A percentile compares a stretch with the other conserved stretches of the same genome.
Evolutionary conservation across 2,113 vertebrate genomes (phyloP).

Genomic region (Oncorhynchus keta): DNA sequence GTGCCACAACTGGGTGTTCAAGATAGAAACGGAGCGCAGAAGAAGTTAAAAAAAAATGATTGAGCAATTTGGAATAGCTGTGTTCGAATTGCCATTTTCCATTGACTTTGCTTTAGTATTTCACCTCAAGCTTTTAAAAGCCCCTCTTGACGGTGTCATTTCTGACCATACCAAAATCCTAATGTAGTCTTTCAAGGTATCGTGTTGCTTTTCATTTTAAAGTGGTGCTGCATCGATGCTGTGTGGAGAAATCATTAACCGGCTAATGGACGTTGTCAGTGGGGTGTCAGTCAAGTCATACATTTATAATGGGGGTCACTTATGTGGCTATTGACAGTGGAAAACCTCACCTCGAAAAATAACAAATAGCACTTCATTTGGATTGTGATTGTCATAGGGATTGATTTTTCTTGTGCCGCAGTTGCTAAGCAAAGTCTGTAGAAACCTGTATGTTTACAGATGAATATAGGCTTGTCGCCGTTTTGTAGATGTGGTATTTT

Average conservation of each 20-base stretch:
- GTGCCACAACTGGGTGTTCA: conserved; percentile 1
- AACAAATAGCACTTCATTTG: conserved; percentile 44
- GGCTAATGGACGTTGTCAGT: conserved; percentile 67
- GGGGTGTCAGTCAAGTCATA: conserved; percentile 58
- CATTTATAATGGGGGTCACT: conserved; percentile 60
- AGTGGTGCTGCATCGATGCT: conserved; percentile 4
- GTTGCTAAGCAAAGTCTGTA: neutral
- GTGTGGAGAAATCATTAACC: conserved; percentile 44
- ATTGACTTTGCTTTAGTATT: conserved; percentile 41
- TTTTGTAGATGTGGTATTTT: conserved; percentile 46
- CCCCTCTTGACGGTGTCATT: conserved; percentile 48
- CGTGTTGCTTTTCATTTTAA: conserved; percentile 42
- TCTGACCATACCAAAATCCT: conserved; percentile 54
- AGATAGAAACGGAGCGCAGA: neutral
- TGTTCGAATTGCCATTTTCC: conserved; percentile 29
- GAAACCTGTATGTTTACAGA: conserved; percentile 26
- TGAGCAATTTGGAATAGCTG: conserved; percentile 49
- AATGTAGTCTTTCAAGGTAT: conserved; percentile 40
- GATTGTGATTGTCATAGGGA: conserved; percentile 40
- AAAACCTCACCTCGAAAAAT: conserved; percentile 40
- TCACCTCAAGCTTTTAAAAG: conserved; percentile 53
- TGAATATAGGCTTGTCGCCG: conserved; percentile 38
- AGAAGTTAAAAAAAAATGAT: conserved; percentile 41
- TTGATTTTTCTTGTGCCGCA: conserved; percentile 2
- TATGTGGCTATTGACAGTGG: conserved; percentile 44